These are phyloP conservation scores for Cottoperca gobio DNA, from an alignment of 2,797 vertebrate species.

Conservation along the genomic window DNA sequence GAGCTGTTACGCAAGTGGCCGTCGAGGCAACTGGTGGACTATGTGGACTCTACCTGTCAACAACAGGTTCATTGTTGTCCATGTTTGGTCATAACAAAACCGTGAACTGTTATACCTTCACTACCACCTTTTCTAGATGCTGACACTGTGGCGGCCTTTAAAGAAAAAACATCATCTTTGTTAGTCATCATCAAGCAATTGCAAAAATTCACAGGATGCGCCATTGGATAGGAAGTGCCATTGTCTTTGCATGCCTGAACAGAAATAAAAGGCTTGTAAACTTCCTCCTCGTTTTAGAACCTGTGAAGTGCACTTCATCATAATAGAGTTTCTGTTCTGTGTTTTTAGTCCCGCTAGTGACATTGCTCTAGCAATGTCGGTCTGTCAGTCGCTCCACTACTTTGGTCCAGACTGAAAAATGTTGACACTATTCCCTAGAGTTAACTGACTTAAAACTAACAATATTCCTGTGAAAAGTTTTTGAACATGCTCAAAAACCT, in stretches of 20 bases:
- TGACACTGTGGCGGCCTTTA: background rate
- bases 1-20: conserved; percentile 30
- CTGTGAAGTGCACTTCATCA: background rate
- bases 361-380: background rate
- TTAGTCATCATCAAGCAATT: conserved; percentile 3
- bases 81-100: conserved; percentile 26
- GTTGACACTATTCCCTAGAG: background rate
- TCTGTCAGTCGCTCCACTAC: too few relatives aligned
- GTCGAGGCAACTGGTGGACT: background rate
- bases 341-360: background rate
- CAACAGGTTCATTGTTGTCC: conserved; percentile 1
- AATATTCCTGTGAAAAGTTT: too few relatives aligned
- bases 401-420: background rate
- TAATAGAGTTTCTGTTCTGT: background rate
- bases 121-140: background rate
- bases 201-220: conserved; percentile 19
- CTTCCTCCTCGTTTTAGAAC: conserved; percentile 35
- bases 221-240: conserved; percentile 27
- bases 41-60: conserved; percentile 31
- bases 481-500: too few relatives aligned
- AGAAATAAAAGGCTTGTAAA: conserved; percentile 37
- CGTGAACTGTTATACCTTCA: background rate
- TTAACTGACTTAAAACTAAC: too few relatives aligned
- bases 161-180: background rate
- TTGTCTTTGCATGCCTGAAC: conserved; percentile 45